Percentiles rank a stretch among this genome's conserved stretches.
phyloP scores from a whole-genome alignment of 2,797 vertebrate genomes.

The Erethizon dorsatum region DNA sequence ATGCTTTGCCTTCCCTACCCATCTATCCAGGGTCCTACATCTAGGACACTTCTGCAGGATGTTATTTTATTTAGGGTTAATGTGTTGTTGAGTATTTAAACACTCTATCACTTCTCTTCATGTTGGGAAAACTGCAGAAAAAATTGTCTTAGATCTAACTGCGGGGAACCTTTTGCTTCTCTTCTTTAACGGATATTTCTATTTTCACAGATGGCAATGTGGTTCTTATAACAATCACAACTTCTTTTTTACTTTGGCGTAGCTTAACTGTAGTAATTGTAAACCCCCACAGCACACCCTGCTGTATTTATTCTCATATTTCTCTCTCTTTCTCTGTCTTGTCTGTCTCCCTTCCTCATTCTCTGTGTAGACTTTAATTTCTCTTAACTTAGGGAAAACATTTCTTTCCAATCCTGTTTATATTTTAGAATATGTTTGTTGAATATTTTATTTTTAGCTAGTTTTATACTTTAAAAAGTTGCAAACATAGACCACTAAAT shows the following conservation, averaged over 20 bases:
- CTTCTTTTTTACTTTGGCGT: constrained; percentile 40
- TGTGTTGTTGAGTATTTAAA: not conserved
- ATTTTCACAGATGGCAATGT: not conserved
- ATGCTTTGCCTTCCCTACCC: not conserved
- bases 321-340: not conserved
- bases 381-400: not conserved
- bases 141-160: not conserved
- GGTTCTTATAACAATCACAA: not conserved
- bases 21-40: not conserved
- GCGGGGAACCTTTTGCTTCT: not conserved
- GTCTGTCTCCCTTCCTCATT: not conserved
- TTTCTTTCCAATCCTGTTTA: constrained; percentile 5
- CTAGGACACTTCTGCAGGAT: not conserved
- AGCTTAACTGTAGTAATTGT: not conserved
- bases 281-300: not conserved
- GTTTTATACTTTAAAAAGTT: constrained; percentile 42
- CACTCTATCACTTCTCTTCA: not conserved
- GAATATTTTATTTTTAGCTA: constrained; percentile 29
- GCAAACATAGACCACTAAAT: not conserved
- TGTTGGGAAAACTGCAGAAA: constrained; percentile 30
- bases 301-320: not conserved
- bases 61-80: not conserved
- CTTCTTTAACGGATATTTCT: not conserved
- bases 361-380: not conserved
- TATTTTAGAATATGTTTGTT: not conserved